Evolutionary conservation across 1,140 invertebrate species (phyloP).

Genomic region (Bombus sibiricus): DNA sequence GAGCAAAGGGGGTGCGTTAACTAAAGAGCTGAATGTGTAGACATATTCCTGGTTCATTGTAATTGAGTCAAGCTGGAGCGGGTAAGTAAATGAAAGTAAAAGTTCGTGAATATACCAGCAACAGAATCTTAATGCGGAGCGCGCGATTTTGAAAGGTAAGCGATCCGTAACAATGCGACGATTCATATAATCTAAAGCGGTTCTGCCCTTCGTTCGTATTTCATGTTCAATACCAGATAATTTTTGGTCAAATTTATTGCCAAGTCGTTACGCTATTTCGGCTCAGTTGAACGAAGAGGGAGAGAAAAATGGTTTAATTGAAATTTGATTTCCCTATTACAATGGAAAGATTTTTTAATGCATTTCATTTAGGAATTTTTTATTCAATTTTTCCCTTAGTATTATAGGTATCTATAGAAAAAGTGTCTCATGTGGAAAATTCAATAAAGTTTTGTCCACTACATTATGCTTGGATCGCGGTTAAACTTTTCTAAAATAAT

Average conservation of each 20-base stretch:
- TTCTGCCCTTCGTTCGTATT: neutral
- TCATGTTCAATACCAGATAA: slow-evolving; percentile 4
- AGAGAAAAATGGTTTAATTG: neutral
- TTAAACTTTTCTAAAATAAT: slow-evolving; percentile 36
- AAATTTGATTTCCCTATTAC: neutral
- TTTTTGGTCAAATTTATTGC: slow-evolving; percentile 8
- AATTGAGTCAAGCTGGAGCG: slow-evolving; percentile 20
- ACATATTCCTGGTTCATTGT: slow-evolving; percentile 8
- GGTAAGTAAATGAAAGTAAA: slow-evolving; percentile 1
- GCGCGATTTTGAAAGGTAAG: slow-evolving; percentile 35
- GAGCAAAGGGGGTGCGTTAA: slow-evolving; percentile 20
- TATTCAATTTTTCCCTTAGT: too few relatives aligned
- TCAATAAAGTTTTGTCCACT: slow-evolving; percentile 20
- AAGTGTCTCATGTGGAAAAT: too few relatives aligned
- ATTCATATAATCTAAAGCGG: neutral
- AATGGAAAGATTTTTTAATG: neutral
- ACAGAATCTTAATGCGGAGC: neutral
- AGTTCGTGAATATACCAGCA: neutral
- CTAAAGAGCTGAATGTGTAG: slow-evolving; percentile 15
- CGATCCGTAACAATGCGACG: slow-evolving; percentile 25
- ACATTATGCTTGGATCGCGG: neutral
- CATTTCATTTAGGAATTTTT: neutral
- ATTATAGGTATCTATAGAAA: neutral
- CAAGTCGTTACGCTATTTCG: neutral
- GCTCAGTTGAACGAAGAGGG: neutral